Evolutionary conservation across 2,888 invertebrate genomes (phyloP).

Genomic region (Tetragonula carbonaria): DNA sequence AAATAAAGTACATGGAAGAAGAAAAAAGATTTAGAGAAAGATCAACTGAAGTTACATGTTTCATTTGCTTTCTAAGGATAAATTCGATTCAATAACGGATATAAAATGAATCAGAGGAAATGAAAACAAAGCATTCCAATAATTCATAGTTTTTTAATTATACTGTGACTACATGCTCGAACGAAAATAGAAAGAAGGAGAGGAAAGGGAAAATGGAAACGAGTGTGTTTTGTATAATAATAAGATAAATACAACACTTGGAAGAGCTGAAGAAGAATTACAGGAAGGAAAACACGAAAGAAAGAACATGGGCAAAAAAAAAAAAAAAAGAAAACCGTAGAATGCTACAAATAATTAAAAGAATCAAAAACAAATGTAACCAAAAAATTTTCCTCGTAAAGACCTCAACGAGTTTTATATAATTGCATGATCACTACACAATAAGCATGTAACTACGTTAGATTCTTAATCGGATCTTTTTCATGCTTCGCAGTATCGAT

Average conservation of each 20-base stretch:
- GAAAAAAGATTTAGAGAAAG: no score
- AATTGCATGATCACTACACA: no score
- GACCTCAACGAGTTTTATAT: no score
- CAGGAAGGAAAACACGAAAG: not conserved
- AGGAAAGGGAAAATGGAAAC: not conserved
- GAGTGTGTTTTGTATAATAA: not conserved
- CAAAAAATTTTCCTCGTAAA: no score
- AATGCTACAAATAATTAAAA: no score
- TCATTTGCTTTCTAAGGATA: constrained; percentile 4
- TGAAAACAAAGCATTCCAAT: not conserved
- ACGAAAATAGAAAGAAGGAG: not conserved
- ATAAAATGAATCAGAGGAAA: no score
- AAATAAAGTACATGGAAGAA: not conserved
- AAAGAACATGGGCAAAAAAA: not conserved
- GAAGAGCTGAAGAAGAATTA: not conserved
- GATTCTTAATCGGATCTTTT: not conserved
- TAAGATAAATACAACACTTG: not conserved
- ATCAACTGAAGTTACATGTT: no score
- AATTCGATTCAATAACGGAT: not conserved
- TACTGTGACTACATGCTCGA: not conserved
- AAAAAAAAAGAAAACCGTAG: not conserved
- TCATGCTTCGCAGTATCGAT: not conserved
- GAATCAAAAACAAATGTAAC: no score
- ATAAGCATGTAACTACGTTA: no score
- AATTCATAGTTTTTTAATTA: not conserved